Conservation (phyloP, 2,797 vertebrate genomes). For the Poeciliopsis presidionis region DNA sequence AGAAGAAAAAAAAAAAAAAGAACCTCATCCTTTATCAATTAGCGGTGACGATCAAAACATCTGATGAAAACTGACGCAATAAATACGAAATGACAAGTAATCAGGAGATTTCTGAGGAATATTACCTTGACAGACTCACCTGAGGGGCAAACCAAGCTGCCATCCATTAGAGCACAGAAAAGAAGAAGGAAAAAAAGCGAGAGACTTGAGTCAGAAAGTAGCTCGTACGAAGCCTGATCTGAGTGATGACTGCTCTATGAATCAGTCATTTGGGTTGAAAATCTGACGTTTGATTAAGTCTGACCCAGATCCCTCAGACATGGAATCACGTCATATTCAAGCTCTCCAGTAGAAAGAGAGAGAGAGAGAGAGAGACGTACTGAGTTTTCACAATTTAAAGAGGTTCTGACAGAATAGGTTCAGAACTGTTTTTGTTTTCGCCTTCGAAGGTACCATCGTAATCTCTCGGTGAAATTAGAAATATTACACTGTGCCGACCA, state of each 20-base stretch:
- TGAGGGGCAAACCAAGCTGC: slow-evolving; percentile 54
- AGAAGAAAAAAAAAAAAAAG: not conserved
- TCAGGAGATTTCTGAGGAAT: slow-evolving; percentile 78
- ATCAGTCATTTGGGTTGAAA: slow-evolving; percentile 68
- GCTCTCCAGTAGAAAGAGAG: slow-evolving; percentile 34
- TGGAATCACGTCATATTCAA: slow-evolving; percentile 46
- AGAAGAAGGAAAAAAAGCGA: not conserved
- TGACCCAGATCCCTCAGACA: slow-evolving; percentile 73
- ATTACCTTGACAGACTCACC: slow-evolving; percentile 69
- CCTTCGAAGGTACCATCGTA: slow-evolving; percentile 7
- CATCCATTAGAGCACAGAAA: slow-evolving; percentile 52
- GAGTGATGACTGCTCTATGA: slow-evolving; percentile 69
- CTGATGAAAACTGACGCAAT: slow-evolving; percentile 73
- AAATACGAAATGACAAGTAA: slow-evolving; percentile 79
- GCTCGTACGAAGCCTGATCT: slow-evolving; percentile 38
- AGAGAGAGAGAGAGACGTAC: slow-evolving; percentile 30
- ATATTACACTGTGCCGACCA: not conserved
- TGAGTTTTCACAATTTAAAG: slow-evolving; percentile 35
- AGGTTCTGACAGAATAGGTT: slow-evolving; percentile 35
- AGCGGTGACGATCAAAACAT: slow-evolving; percentile 45
- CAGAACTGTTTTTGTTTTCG: slow-evolving; percentile 3
- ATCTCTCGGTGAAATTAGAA: not conserved
- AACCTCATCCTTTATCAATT: slow-evolving; percentile 31
- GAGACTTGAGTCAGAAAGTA: slow-evolving; percentile 28
- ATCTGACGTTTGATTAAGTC: slow-evolving; percentile 75